A percentile compares a stretch with the other conserved stretches of the same genome.
These are phyloP conservation scores for Drosophila nigrodunni DNA, from an alignment of 1,140 invertebrate species.

Conservation along the genomic window DNA sequence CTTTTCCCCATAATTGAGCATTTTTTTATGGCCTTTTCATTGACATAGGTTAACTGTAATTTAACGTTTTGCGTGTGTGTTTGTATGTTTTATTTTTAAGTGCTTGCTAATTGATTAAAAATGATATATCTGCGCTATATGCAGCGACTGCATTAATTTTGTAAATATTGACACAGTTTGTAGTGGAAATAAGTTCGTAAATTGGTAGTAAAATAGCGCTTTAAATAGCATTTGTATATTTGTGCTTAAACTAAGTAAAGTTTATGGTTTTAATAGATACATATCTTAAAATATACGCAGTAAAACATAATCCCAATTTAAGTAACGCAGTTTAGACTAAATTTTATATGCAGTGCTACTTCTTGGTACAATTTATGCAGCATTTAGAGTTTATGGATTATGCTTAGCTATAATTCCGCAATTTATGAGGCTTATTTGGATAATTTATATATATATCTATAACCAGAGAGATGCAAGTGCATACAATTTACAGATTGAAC, in stretches of 20 bases:
- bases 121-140: constrained; percentile 31
- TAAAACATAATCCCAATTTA: too few species aligned
- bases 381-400: neutral
- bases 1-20: constrained; percentile 41
- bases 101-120: constrained; percentile 69
- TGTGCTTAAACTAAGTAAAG: too few species aligned
- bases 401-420: neutral
- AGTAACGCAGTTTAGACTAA: too few species aligned
- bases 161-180: constrained; percentile 8
- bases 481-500: constrained; percentile 31
- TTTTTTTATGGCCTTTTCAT: constrained; percentile 63
- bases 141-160: constrained; percentile 2
- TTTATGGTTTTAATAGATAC: too few species aligned
- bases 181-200: too few species aligned
- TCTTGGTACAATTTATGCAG: too few species aligned
- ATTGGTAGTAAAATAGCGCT: too few species aligned
- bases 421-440: constrained; percentile 21
- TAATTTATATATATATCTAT: too few species aligned
- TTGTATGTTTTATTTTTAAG: constrained; percentile 15
- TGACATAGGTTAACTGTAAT: constrained; percentile 11
- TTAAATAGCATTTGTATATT: too few species aligned
- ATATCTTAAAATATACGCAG: too few species aligned
- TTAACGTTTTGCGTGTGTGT: neutral
- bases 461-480: constrained; percentile 9
- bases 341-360: too few species aligned